Evolutionary conservation across 64 coral and sea anemone species (phyloP).

Genomic region (Stichodactyla mertensii): DNA sequence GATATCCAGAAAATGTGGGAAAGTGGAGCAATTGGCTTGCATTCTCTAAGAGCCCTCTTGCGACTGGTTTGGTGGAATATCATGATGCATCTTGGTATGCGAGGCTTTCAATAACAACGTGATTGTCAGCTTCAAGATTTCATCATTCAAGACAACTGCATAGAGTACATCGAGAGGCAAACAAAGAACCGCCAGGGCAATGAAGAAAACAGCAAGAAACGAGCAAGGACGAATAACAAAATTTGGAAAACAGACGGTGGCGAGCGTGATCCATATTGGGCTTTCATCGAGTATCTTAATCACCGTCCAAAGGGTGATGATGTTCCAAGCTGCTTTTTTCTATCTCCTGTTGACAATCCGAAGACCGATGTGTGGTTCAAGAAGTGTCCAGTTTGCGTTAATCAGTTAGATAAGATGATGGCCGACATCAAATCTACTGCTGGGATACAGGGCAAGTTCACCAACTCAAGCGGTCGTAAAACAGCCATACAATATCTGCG

Average conservation of each 20-base stretch:
- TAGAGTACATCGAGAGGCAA: conserved; percentile 44
- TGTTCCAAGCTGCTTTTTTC: conserved; percentile 16
- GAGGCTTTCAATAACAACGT: conserved; percentile 42
- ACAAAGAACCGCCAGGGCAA: conserved; percentile 54
- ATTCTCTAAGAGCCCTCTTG: conserved; percentile 26
- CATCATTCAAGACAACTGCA: conserved; percentile 24
- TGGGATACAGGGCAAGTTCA: conserved; percentile 33
- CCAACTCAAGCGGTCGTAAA: conserved; percentile 45
- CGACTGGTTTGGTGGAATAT: conserved; percentile 45
- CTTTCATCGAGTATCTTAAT: conserved; percentile 38
- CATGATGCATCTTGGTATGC: conserved; percentile 40
- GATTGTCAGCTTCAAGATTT: conserved; percentile 42
- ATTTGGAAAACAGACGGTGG: conserved; percentile 51
- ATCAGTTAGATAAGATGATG: conserved; percentile 13
- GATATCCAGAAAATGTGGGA: conserved; percentile 46
- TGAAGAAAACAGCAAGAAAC: conserved; percentile 36
- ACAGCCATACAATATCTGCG: conserved; percentile 24
- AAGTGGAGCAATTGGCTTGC: conserved; percentile 27
- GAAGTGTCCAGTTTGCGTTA: conserved; percentile 1
- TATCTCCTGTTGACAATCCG: neutral
- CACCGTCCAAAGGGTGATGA: conserved; percentile 23
- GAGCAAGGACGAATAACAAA: conserved; percentile 57
- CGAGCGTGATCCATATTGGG: conserved; percentile 32
- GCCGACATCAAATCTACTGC: conserved; percentile 18
- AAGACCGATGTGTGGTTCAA: conserved; percentile 41